phyloP scores from a whole-genome alignment of 2,888 invertebrate species.

The Lordiphosa fenestrarum region DNA sequence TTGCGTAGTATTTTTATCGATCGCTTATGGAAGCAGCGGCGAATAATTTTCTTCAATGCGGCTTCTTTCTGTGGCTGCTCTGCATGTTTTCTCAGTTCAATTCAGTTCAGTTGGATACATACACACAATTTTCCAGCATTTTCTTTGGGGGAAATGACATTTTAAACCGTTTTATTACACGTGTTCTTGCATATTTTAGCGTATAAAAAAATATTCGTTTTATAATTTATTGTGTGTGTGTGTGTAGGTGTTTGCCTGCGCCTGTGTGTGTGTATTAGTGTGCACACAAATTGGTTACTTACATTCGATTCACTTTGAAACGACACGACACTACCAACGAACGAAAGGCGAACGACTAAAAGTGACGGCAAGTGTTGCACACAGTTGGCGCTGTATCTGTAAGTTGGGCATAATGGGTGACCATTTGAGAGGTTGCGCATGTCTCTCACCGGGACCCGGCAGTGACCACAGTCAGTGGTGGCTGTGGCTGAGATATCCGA shows the following conservation, averaged over 20 bases:
- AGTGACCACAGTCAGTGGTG: too few relatives aligned
- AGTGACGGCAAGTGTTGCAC: constrained; percentile 68
- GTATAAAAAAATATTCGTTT: constrained; percentile 22
- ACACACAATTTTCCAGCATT: constrained; percentile 27
- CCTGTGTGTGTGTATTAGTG: constrained; percentile 13
- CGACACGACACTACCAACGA: constrained; percentile 79
- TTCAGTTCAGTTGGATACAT: constrained; percentile 17
- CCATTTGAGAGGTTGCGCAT: constrained; percentile 1
- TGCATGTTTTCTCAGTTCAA: constrained; percentile 9
- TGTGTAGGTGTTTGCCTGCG: constrained; percentile 27
- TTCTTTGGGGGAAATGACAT: constrained; percentile 11
- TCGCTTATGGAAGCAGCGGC: constrained; percentile 53
- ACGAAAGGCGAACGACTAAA: constrained; percentile 77
- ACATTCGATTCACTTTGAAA: constrained; percentile 79
- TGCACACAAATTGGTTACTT: constrained; percentile 73
- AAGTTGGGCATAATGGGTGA: neutral
- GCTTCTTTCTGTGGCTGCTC: constrained; percentile 28
- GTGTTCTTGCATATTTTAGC: constrained; percentile 33
- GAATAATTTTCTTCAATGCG: constrained; percentile 41
- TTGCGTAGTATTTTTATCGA: constrained; percentile 80
- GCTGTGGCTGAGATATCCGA: too few relatives aligned
- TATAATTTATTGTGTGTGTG: constrained; percentile 19
- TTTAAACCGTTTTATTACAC: constrained; percentile 39
- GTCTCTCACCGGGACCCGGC: too few relatives aligned
- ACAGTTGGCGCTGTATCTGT: constrained; percentile 11